A percentile compares a stretch with the other conserved stretches of the same genome.
Conservation (phyloP, 2,113 vertebrate genomes). For the Chlamydotis undulata region DNA sequence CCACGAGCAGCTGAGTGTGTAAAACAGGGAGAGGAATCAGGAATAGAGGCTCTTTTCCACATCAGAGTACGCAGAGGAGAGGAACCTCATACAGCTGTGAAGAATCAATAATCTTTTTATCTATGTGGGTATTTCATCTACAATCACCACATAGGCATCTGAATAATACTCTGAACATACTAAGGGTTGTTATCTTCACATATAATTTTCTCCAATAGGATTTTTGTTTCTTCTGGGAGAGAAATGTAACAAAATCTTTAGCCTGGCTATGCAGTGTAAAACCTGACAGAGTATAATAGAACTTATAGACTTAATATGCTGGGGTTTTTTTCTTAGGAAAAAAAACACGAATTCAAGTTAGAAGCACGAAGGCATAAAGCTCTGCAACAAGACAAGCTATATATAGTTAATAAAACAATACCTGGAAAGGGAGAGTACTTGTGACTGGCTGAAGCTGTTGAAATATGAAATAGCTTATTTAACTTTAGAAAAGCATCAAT, state of each 20-base stretch:
- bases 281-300: background rate
- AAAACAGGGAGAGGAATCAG: background rate
- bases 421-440: background rate
- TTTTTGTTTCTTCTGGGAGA: background rate
- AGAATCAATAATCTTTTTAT: background rate
- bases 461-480: background rate
- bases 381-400: background rate
- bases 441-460: background rate
- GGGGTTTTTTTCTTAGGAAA: background rate
- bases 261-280: background rate
- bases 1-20: accelerated
- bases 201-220: background rate
- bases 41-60: background rate
- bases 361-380: background rate
- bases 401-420: background rate
- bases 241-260: background rate
- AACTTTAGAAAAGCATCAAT: background rate
- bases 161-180: background rate
- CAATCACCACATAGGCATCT: background rate
- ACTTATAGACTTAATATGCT: background rate
- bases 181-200: background rate
- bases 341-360: background rate
- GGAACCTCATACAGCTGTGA: background rate
- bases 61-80: background rate
- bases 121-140: background rate